These are phyloP conservation scores for Hoplodrina blanda DNA, from an alignment of 2,888 invertebrate species.

Conservation along the genomic window DNA sequence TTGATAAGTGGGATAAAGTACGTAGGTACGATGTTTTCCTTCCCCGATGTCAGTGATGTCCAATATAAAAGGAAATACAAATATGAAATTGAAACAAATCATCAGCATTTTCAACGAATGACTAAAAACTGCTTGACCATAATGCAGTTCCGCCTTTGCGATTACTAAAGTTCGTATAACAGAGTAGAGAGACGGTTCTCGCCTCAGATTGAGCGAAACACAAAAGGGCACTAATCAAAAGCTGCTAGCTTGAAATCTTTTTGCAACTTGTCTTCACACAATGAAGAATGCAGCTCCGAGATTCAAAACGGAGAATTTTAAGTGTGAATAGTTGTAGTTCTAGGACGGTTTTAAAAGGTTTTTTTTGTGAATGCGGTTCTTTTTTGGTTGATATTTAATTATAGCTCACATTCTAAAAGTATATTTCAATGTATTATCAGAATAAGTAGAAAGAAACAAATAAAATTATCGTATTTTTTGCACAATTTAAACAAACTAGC, in stretches of 20 bases:
- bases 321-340: conserved; percentile 9
- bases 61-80: too few species aligned
- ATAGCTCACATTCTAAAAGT: too few species aligned
- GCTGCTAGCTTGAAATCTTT: conserved; percentile 56
- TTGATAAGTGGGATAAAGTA: conserved; percentile 7
- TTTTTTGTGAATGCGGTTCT: not conserved
- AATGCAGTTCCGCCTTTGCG: too few species aligned
- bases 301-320: conserved; percentile 28
- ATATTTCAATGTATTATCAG: too few species aligned
- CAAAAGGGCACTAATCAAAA: conserved; percentile 74
- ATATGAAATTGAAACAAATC: too few species aligned
- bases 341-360: not conserved
- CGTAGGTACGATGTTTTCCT: not conserved
- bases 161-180: too few species aligned
- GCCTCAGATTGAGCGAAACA: conserved; percentile 58
- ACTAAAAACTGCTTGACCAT: too few species aligned
- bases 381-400: not conserved
- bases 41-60: too few species aligned
- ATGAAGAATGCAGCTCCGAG: conserved; percentile 26
- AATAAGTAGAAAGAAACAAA: too few species aligned
- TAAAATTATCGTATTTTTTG: too few species aligned
- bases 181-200: conserved; percentile 16
- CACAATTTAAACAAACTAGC: too few species aligned
- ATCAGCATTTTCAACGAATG: too few species aligned
- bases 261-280: conserved; percentile 21